These are phyloP conservation scores for Melanaphis sacchari DNA, from an alignment of 1,140 invertebrate genomes.

Conservation along the genomic window DNA sequence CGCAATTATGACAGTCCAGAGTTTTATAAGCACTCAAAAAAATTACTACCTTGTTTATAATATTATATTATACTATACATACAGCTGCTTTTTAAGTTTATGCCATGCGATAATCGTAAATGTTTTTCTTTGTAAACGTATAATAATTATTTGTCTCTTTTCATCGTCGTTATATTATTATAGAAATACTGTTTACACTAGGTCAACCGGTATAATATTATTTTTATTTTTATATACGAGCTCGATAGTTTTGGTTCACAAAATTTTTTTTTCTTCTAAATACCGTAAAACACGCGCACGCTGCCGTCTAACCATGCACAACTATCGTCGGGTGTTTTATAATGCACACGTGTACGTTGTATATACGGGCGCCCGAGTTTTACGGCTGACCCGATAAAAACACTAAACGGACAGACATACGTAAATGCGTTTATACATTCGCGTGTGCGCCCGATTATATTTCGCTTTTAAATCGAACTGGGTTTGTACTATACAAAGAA, in stretches of 20 bases:
- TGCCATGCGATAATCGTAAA: too few species aligned
- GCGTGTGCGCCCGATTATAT: not conserved
- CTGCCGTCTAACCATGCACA: not conserved
- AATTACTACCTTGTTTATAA: too few species aligned
- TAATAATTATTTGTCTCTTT: not conserved
- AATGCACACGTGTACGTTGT: not conserved
- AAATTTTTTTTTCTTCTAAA: not conserved
- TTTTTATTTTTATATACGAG: not conserved
- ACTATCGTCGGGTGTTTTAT: not conserved
- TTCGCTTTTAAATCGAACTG: not conserved
- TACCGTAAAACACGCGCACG: not conserved
- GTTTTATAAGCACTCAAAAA: too few species aligned
- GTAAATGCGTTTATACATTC: not conserved
- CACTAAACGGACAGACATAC: not conserved
- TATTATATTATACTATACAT: too few species aligned
- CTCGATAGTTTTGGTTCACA: not conserved
- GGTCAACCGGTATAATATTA: not conserved
- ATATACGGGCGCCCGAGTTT: not conserved
- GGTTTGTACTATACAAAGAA: not conserved
- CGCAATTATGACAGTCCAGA: too few species aligned
- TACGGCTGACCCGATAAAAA: slow-evolving; percentile 47
- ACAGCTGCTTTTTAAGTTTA: too few species aligned
- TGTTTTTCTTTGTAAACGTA: not conserved
- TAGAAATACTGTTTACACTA: not conserved
- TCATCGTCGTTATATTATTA: not conserved